These are phyloP conservation scores for Drosophila flavopinicola DNA, from an alignment of 2,888 invertebrate species.

Conservation along the genomic window DNA sequence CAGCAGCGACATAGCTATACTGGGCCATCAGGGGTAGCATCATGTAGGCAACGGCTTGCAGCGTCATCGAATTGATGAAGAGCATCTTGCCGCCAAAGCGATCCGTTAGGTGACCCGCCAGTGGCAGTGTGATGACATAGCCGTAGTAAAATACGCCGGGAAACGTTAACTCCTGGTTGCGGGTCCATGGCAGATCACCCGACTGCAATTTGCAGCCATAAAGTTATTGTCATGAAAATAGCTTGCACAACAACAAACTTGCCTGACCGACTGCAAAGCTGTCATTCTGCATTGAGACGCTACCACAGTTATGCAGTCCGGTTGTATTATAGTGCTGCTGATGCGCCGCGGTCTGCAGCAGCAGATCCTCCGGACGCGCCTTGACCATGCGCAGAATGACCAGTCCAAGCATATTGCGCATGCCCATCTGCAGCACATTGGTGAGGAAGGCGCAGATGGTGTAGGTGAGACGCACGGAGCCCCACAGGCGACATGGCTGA, in stretches of 20 bases:
- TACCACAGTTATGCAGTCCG: conserved; percentile 18
- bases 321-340: conserved; percentile 1
- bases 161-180: conserved; percentile 85
- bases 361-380: conserved; percentile 62
- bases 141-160: conserved; percentile 86
- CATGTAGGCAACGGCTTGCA: conserved; percentile 84
- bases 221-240: neutral
- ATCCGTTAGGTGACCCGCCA: conserved; percentile 84
- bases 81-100: conserved; percentile 84
- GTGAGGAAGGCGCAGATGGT: conserved; percentile 82
- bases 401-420: conserved; percentile 86
- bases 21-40: conserved; percentile 84
- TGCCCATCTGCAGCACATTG: conserved; percentile 81
- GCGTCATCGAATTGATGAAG: conserved; percentile 80
- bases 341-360: neutral
- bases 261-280: conserved; percentile 18
- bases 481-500: conserved; percentile 60
- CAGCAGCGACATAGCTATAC: conserved; percentile 81
- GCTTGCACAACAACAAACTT: conserved; percentile 14
- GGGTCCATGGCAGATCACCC: conserved; percentile 86
- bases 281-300: neutral
- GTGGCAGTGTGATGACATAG: conserved; percentile 82
- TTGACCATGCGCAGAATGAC: conserved; percentile 86
- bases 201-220: conserved; percentile 52
- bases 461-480: conserved; percentile 82